A percentile compares a stretch with the other conserved stretches of the same genome.
Conservation (phyloP, 2,888 invertebrate genomes). For the Orthosia gothica region DNA sequence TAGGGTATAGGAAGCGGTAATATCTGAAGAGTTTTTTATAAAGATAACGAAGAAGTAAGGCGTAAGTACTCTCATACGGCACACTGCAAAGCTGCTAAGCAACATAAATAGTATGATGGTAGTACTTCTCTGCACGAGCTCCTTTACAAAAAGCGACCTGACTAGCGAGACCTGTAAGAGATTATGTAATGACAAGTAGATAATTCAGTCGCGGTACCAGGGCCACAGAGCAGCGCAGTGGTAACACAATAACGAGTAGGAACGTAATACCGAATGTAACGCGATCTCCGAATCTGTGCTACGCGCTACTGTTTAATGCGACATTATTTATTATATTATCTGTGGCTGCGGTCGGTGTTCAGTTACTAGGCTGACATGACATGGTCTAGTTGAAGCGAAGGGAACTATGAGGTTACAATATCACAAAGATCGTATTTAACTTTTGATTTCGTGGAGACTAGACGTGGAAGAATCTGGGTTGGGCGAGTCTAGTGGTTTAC, state of each 20-base stretch:
- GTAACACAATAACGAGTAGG: constrained; percentile 27
- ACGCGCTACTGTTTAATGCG: constrained; percentile 45
- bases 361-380: constrained; percentile 39
- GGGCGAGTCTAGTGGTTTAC: too few relatives aligned
- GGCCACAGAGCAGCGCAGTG: constrained; percentile 15
- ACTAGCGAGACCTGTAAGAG: neutral
- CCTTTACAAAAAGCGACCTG: neutral
- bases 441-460: constrained; percentile 10
- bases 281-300: constrained; percentile 45
- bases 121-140: neutral
- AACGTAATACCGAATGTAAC: constrained; percentile 44
- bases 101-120: neutral
- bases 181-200: neutral
- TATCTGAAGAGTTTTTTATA: too few relatives aligned
- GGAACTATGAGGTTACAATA: constrained; percentile 13
- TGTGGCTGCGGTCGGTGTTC: constrained; percentile 11
- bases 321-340: neutral
- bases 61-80: too few relatives aligned
- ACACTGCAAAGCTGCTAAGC: neutral
- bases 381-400: constrained; percentile 30
- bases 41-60: too few relatives aligned
- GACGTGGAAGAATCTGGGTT: neutral
- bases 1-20: too few relatives aligned
- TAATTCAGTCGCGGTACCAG: constrained; percentile 13
- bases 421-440: neutral